A percentile compares a stretch with the other conserved stretches of the same genome.
Evolutionary conservation across 2,113 vertebrate genomes (phyloP).

Genomic region (Pelvicachromis taeniatus): DNA sequence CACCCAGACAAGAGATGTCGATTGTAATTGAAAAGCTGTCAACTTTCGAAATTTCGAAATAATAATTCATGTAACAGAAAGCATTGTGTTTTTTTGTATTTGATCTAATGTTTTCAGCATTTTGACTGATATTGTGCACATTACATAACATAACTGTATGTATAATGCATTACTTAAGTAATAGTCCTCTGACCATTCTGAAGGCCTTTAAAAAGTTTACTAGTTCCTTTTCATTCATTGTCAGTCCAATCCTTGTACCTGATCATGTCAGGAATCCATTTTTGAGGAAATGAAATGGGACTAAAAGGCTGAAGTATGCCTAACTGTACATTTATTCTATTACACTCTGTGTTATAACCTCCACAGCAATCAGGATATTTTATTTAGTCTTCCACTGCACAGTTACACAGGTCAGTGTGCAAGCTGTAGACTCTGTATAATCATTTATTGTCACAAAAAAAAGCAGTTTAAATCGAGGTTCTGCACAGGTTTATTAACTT

Average conservation of each 20-base stretch:
- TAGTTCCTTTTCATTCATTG: neutral
- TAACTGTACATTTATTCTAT: neutral
- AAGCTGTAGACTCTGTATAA: neutral
- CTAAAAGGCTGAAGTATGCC: neutral
- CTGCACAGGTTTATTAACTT: neutral
- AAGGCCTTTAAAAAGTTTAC: neutral
- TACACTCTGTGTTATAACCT: neutral
- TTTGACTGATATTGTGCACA: too few relatives aligned
- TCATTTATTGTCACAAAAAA: neutral
- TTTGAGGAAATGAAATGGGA: neutral
- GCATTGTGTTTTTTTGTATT: neutral
- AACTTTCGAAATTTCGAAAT: too few relatives aligned
- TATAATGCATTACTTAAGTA: neutral
- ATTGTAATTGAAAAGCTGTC: too few relatives aligned
- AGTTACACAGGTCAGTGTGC: neutral
- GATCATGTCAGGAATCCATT: rapidly evolving
- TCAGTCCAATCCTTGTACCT: neutral
- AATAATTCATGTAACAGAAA: neutral
- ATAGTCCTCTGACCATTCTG: neutral
- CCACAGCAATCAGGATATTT: neutral
- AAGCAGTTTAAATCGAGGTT: neutral
- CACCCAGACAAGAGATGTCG: too few relatives aligned
- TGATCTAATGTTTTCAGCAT: neutral
- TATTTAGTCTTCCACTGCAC: neutral
- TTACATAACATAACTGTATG: too few relatives aligned